These are phyloP conservation scores for Zaprionus davidi DNA, from an alignment of 1,140 invertebrate species.

Conservation along the genomic window DNA sequence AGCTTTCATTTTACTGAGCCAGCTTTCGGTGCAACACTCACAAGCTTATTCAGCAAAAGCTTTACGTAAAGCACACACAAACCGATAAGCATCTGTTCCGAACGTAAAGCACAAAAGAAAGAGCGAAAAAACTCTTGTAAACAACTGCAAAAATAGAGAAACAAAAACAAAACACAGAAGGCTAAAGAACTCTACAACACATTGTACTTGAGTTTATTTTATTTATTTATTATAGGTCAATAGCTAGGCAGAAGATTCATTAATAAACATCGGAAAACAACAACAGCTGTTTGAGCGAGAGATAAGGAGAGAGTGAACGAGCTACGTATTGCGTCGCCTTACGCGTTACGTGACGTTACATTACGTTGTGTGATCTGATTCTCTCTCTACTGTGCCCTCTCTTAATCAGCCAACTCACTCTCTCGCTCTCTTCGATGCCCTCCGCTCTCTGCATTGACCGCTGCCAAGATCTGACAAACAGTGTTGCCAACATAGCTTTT, in stretches of 20 bases:
- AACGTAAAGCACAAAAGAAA: neutral
- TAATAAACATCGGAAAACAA: constrained; percentile 8
- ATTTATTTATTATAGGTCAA: neutral
- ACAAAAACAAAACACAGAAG: neutral
- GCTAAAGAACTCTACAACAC: neutral
- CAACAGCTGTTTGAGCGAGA: constrained; percentile 46
- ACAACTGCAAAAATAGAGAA: constrained; percentile 9
- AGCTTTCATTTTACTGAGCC: constrained; percentile 33
- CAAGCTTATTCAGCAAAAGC: constrained; percentile 54
- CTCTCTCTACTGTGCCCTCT: neutral
- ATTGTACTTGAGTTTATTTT: neutral
- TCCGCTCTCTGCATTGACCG: neutral
- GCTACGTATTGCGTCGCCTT: neutral
- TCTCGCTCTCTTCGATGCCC: constrained; percentile 17
- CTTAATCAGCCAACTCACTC: neutral
- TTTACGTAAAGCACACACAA: constrained; percentile 24
- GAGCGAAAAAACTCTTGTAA: constrained; percentile 19
- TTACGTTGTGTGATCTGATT: neutral
- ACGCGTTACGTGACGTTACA: neutral
- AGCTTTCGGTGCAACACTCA: constrained; percentile 31
- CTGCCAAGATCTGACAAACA: constrained; percentile 12
- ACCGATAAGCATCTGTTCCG: constrained; percentile 10
- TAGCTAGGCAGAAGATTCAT: neutral
- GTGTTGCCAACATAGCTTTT: too few species aligned
- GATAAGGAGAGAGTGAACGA: neutral